Evolutionary conservation across 2,888 invertebrate genomes (phyloP).

Genomic region (Cephus pulcher): DNA sequence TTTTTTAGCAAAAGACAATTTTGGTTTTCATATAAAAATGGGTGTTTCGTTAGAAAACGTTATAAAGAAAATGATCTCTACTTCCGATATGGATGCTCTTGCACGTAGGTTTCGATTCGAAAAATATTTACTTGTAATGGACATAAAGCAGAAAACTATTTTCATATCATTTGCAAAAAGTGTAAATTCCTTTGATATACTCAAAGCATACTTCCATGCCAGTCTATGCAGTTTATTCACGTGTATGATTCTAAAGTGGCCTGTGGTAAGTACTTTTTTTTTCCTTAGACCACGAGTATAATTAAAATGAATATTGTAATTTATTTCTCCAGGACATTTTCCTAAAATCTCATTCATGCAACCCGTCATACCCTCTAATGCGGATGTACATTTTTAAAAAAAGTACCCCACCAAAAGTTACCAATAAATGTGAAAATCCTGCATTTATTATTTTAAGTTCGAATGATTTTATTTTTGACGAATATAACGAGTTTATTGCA

Average conservation of each 20-base stretch:
- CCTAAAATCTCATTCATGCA: conserved; percentile 40
- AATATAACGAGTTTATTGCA: conserved; percentile 49
- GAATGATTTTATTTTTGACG: conserved; percentile 45
- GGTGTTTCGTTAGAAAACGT: conserved; percentile 70
- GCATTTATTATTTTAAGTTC: conserved; percentile 33
- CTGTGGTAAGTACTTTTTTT: conserved; percentile 34
- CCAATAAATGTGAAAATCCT: not conserved
- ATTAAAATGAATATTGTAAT: conserved; percentile 8
- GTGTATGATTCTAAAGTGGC: conserved; percentile 63
- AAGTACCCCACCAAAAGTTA: not conserved
- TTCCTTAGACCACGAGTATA: conserved; percentile 12
- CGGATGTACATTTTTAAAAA: conserved; percentile 20
- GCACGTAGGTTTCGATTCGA: conserved; percentile 46
- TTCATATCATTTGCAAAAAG: conserved; percentile 71
- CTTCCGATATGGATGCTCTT: conserved; percentile 67
- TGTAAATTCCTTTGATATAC: conserved; percentile 69
- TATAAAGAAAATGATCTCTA: conserved; percentile 41
- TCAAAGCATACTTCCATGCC: conserved; percentile 79
- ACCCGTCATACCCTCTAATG: conserved; percentile 41
- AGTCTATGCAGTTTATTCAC: conserved; percentile 69
- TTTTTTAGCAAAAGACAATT: conserved; percentile 71
- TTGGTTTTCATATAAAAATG: conserved; percentile 73
- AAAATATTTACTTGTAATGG: conserved; percentile 71
- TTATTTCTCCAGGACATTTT: conserved; percentile 19
- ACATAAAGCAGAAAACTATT: conserved; percentile 67